Conservation (phyloP, 1,140 invertebrate species). For the Drosophila pseudoobscura region DNA sequence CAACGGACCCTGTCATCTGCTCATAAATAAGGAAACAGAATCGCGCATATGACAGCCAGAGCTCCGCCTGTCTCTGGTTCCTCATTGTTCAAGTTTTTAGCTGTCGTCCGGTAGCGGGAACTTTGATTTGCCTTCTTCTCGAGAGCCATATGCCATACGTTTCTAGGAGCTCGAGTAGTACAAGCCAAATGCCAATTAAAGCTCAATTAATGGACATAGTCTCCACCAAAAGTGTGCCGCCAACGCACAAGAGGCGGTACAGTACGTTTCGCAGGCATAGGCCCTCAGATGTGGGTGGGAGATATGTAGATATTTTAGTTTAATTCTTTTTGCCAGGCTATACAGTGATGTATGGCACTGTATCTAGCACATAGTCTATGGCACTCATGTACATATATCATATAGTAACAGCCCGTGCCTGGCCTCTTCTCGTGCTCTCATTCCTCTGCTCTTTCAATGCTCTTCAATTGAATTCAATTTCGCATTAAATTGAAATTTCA, state of each 20-base stretch:
- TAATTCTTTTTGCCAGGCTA: background rate
- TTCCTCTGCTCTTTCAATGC: conserved; percentile 62
- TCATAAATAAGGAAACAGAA: conserved; percentile 60
- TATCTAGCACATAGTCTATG: background rate
- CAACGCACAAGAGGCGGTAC: conserved; percentile 49
- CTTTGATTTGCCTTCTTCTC: conserved; percentile 33
- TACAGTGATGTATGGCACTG: background rate
- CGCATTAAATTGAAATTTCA: conserved; percentile 78
- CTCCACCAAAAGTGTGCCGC: conserved; percentile 67
- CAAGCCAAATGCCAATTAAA: conserved; percentile 67
- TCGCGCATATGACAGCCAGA: background rate
- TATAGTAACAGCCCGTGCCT: conserved; percentile 47
- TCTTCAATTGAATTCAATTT: conserved; percentile 79
- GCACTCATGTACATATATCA: conserved; percentile 25
- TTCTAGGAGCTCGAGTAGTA: conserved; percentile 10
- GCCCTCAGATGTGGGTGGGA: too few relatives aligned
- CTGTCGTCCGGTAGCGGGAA: background rate
- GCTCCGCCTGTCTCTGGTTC: conserved; percentile 30
- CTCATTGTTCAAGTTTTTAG: conserved; percentile 21
- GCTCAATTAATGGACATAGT: conserved; percentile 73
- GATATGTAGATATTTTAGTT: too few relatives aligned
- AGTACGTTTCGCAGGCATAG: conserved; percentile 4
- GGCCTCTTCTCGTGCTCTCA: conserved; percentile 35
- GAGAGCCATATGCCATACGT: conserved; percentile 6
- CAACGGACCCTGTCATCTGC: conserved; percentile 45